Evolutionary conservation across 1,140 invertebrate species (phyloP), one percentile per base, ranked within the genome.

Genomic region (Drosophila elegans): DNA sequence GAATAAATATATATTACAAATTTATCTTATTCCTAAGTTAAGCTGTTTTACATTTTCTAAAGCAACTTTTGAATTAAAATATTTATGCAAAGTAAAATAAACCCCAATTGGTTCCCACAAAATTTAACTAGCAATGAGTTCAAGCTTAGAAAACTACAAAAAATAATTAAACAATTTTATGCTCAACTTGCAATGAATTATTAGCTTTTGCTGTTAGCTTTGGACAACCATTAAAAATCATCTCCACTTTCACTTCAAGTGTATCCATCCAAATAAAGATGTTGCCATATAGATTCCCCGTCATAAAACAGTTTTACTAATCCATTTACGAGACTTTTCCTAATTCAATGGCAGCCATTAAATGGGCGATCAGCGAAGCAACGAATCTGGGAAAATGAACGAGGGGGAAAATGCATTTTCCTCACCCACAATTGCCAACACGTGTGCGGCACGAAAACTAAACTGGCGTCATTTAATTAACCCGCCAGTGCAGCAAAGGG

Each of bases 391-490:
- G 53, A 60, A 73, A 68, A 39, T 39, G 52, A 45, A 16, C 36
- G 57, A 54, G 32, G 56, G 56, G 45, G 41, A 38, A 67, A 76
- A 48, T 48, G 68, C 57, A 61, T 57, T 41, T 44, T 44, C 29
- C 11, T 34, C 36, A 36, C 53, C 16, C 59, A 38, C 44, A 88
- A 88, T 86, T 88, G 83, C 83, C 67, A 86, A 86, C 83, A 86
- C 83, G 83, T 86, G 83, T 88, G 79, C 83, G 83, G 79, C 83
- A 77, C 49, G 64, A 53, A 55, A 75, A 75, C 55, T 54, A 75
- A 56, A 55, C 67, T 76, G 84, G 85, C 84, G 80, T 89, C 84
- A 89, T 89, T 89, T 89, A 89, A 89, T 89, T 89, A 89, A 89
- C 84, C 85, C 80, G 44, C 42, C 44, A 73, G 67, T 69, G 78